Evolutionary conservation across 2,797 vertebrate species (phyloP).

Genomic region (Ctenopoma kingsleyae): DNA sequence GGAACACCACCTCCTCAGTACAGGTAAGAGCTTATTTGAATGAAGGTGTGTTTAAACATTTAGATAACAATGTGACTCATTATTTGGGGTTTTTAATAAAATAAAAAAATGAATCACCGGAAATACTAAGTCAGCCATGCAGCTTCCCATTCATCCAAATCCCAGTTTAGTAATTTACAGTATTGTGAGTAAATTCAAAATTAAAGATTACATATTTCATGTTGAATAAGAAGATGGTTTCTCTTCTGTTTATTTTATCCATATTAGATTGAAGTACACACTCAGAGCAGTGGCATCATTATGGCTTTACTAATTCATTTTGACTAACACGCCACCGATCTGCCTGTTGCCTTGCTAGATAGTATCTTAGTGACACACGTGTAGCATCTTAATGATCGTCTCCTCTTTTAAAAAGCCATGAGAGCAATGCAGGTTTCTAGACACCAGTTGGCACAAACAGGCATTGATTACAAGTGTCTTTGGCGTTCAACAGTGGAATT

Average conservation of each 20-base stretch:
- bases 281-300: slow-evolving; percentile 31
- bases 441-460: slow-evolving; percentile 52
- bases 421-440: slow-evolving; percentile 53
- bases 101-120: background rate
- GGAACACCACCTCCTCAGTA: slow-evolving; percentile 83
- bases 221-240: slow-evolving; percentile 2
- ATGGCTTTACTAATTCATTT: slow-evolving; percentile 66
- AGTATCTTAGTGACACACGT: slow-evolving; percentile 64
- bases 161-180: slow-evolving; percentile 12
- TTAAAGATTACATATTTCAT: slow-evolving; percentile 22
- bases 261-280: slow-evolving; percentile 49
- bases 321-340: slow-evolving; percentile 61
- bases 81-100: background rate
- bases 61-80: background rate
- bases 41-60: background rate
- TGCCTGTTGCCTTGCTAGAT: slow-evolving; percentile 62
- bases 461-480: slow-evolving; percentile 72
- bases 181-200: slow-evolving; percentile 10
- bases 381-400: slow-evolving; percentile 69
- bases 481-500: slow-evolving; percentile 56
- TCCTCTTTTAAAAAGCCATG: slow-evolving; percentile 44
- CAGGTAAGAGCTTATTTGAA: slow-evolving; percentile 67
- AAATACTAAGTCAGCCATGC: background rate
- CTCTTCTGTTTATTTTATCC: slow-evolving; percentile 36
- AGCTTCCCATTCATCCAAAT: slow-evolving; percentile 10